These are phyloP conservation scores for Phrynosoma blainvillii DNA, from an alignment of 2,113 vertebrate genomes.

Conservation along the genomic window DNA sequence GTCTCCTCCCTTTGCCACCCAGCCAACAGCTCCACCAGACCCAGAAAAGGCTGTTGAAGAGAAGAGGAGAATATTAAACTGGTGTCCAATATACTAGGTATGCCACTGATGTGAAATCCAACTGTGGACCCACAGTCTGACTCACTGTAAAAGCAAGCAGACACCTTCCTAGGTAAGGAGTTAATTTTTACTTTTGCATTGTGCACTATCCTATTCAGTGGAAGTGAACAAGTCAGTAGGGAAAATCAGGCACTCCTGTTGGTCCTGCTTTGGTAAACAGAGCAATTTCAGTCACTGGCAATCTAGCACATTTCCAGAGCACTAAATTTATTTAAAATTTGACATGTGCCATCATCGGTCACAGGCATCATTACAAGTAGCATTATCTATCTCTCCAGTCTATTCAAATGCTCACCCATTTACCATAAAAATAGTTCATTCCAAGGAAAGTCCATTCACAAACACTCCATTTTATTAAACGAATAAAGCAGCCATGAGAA, in stretches of 20 bases:
- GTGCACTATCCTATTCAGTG: not conserved
- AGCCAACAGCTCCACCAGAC: too few species aligned
- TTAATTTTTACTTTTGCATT: accelerated
- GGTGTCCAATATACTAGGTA: too few species aligned
- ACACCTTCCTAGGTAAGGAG: too few species aligned
- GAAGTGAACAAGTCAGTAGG: accelerated
- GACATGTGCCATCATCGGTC: conserved; percentile 19
- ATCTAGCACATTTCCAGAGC: not conserved
- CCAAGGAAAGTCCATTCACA: not conserved
- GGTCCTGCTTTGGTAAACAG: not conserved
- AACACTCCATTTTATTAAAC: conserved; percentile 4
- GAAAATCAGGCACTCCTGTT: accelerated
- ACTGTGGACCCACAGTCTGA: not conserved
- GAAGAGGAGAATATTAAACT: too few species aligned
- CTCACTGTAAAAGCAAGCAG: not conserved
- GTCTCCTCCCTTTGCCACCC: too few species aligned
- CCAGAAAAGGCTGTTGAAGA: too few species aligned
- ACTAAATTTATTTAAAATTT: not conserved
- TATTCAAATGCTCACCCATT: conserved; percentile 13
- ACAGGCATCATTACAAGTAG: not conserved
- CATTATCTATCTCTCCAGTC: not conserved
- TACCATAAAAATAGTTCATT: conserved; percentile 15
- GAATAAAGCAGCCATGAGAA: conserved; percentile 17
- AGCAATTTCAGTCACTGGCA: not conserved
- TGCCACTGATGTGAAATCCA: too few species aligned